phyloP scores from a whole-genome alignment of 1,140 invertebrate genomes.

The Drosophila paulistorum region DNA sequence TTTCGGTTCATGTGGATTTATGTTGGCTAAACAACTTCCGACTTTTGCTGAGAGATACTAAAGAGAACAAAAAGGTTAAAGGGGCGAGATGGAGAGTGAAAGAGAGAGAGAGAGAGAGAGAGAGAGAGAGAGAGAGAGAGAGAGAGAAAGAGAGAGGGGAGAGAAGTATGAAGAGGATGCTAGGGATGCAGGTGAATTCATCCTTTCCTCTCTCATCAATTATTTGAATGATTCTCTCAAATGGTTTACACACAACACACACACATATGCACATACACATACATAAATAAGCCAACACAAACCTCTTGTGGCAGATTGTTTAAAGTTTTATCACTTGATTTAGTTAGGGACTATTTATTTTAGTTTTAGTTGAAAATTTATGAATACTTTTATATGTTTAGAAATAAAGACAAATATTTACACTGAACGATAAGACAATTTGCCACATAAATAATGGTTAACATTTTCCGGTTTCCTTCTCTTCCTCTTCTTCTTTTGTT shows the following conservation, averaged over 20 bases:
- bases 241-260: constrained; percentile 17
- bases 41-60: constrained; percentile 38
- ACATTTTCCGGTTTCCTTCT: not conserved
- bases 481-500: not conserved
- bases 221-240: constrained; percentile 54
- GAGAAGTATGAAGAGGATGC: not conserved
- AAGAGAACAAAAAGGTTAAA: not conserved
- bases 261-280: not conserved
- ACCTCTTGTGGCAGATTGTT: constrained; percentile 19
- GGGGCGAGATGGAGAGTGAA: not conserved
- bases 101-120: not conserved
- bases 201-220: constrained; percentile 57
- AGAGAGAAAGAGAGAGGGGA: not conserved
- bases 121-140: not conserved
- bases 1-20: constrained; percentile 70
- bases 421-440: not conserved
- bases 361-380: constrained; percentile 36
- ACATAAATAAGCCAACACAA: constrained; percentile 5
- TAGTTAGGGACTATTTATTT: constrained; percentile 20
- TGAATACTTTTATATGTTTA: constrained; percentile 23
- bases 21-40: constrained; percentile 67
- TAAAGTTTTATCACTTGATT: constrained; percentile 12
- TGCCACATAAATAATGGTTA: constrained; percentile 1
- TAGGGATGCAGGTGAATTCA: not conserved
- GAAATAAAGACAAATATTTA: constrained; percentile 16